Evolutionary conservation across 2,113 vertebrate species (phyloP).

Genomic region (Oreochromis spilurus): DNA sequence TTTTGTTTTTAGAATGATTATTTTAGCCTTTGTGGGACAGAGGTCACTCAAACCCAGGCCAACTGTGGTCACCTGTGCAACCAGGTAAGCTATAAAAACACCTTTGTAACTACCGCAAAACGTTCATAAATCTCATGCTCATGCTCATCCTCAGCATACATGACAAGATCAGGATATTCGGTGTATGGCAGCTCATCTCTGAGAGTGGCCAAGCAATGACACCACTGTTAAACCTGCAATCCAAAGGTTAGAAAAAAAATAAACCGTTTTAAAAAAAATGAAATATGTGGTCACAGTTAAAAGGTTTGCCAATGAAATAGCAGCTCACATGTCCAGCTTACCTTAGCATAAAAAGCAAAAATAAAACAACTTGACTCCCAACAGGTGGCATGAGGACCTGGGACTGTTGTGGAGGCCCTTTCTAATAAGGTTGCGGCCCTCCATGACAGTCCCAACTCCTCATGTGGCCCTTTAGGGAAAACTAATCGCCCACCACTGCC

Average conservation of each 20-base stretch:
- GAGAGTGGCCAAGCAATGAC: background rate
- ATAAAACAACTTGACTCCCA: background rate
- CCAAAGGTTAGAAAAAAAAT: background rate
- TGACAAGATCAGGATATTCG: background rate
- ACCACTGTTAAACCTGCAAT: background rate
- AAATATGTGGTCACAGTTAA: background rate
- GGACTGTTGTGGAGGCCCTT: background rate
- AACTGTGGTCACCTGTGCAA: background rate
- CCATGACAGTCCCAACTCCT: background rate
- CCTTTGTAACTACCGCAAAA: background rate
- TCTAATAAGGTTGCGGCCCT: background rate
- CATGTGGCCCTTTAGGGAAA: background rate
- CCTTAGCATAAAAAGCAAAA: background rate
- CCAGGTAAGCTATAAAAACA: background rate
- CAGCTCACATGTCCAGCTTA: background rate
- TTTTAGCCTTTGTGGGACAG: background rate
- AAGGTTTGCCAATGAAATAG: background rate
- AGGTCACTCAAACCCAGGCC: background rate
- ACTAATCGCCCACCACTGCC: background rate
- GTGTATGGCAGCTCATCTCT: background rate
- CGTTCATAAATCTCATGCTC: too few relatives aligned
- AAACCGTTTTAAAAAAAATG: background rate
- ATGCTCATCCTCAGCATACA: too few relatives aligned
- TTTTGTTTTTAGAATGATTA: background rate
- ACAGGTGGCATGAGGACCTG: background rate